Base-by-base conservation (phyloP, 2,888 invertebrate species). In the Yponomeuta sedellus region DNA sequence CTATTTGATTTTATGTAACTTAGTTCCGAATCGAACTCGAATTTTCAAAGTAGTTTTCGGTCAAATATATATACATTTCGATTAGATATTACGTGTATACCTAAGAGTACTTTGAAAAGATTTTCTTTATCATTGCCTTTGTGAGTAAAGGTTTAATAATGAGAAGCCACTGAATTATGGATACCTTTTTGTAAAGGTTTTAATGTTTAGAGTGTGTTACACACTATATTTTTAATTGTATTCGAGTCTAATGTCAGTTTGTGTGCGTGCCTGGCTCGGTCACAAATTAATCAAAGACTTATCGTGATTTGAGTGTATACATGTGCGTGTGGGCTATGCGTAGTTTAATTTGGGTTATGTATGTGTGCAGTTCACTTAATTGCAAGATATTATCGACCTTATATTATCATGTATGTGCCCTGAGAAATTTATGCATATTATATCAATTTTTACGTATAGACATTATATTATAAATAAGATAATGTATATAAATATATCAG, bases 331-430 rank as follows among this genome's bases (percentile, higher is more conserved):
- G 71, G 56, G 39, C 39, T 62, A 62, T 68, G 66, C 67, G 67
- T 64, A 69, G 66, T 69, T 69, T 75, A 73, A 71, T 71, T 75
- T 69, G 72, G 25, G 40, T 20, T 63, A 44, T 63, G 63, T n/a
- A 20, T 66, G 74, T 73, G 77, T 71, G 72, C 72, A 70, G 70
- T 73, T 67, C 68, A 70, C 71, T 69, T 72, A 70, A 70, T 74
- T 75, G 73, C 77, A 72, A 76, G 74, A 77, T 77, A 74, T 72
- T 80, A 77, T 79, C 77, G 71, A 79, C 78, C 76, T 81, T 79
- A 64, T 64, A 34, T 61, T 52, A 39, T 16, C 61, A 64, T 71
- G 68, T 71, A 78, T 72, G 80, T 81, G 82, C 80, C 80, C 82
- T 72, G 76, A 78, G 78, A 73, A 71, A 70, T 71, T 34, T 68